Evolutionary conservation across 2,888 invertebrate genomes (phyloP), one percentile per base, ranked within the genome.

Genomic region (Lochmaea crataegi): DNA sequence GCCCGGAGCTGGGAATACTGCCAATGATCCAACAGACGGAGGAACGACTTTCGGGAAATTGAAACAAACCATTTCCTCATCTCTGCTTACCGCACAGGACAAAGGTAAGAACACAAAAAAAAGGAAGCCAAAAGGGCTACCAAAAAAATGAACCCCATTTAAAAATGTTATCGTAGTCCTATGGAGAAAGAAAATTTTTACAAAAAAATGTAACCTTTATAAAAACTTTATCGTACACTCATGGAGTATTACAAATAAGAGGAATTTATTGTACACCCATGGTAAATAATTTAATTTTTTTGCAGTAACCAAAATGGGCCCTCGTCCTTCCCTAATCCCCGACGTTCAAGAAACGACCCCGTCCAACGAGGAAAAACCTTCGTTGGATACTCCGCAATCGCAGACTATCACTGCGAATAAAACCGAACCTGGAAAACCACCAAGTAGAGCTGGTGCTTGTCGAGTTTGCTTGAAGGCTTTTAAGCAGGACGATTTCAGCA

Each of bases 401-500:
- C 71, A 88, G 72, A 86, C 87, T 57, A 81, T 89, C 60, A 84
- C 87, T 73, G 86, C 87, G 45, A 71, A 81, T 68, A 89, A 89
- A 83, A 82, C 87, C 48, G 94, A 94, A 84, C 91, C 92, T 16
- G 92, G 91, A 22, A 92, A 92, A 84, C 93, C 94, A 5, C 92
- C 93, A 2, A 94, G 94, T 60, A 89, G 95, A 58, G 93, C 91
- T 76, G 95, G 91, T 73, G 93, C 93, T 75, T 96, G 92, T 87
- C 90, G 94, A 78, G 94, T 96, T 38, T 96, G 96, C 86, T 89
- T 96, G 79, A 96, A 96, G 87, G 94, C 94, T 72, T 92, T 97
- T 86, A 94, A 94, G 84, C 94, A 94, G 0, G 95, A 95, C 75
- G 96, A 96, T 86, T 94, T 94, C 86, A 95, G 93, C 86, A 92